These are phyloP conservation scores for Micrasema longulum DNA, from an alignment of 1,140 invertebrate genomes.

Conservation along the genomic window DNA sequence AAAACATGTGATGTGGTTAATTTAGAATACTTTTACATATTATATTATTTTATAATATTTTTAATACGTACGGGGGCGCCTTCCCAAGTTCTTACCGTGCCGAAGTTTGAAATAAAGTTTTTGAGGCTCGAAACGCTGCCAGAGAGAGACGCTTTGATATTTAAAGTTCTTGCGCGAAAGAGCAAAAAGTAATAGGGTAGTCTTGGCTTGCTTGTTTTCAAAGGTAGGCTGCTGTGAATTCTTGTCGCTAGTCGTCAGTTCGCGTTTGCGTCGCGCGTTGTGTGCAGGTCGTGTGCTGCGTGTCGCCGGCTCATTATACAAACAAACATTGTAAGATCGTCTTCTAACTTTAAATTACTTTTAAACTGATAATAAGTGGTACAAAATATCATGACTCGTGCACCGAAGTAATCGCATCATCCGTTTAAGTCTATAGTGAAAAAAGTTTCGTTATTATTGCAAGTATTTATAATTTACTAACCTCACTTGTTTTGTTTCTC, in stretches of 20 bases:
- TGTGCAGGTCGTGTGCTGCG: neutral
- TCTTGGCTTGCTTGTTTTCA: conserved; percentile 6
- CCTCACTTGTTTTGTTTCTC: conserved; percentile 12
- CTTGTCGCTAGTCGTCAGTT: conserved; percentile 1
- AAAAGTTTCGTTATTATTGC: too few species aligned
- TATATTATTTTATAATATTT: too few species aligned
- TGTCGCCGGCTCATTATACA: conserved; percentile 3
- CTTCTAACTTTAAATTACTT: conserved; percentile 30
- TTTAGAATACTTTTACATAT: too few species aligned
- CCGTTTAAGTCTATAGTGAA: too few species aligned
- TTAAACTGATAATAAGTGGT: neutral
- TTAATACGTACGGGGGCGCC: too few species aligned
- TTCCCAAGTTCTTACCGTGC: neutral
- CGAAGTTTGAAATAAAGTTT: conserved; percentile 21
- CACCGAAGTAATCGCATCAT: neutral
- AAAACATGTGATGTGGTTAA: too few species aligned
- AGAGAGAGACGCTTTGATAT: neutral
- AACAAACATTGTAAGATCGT: conserved; percentile 22
- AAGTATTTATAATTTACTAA: conserved; percentile 5
- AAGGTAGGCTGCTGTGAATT: conserved; percentile 32
- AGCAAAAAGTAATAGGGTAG: conserved; percentile 16
- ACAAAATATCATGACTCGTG: neutral
- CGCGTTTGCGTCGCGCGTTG: conserved; percentile 21
- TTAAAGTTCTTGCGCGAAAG: neutral
- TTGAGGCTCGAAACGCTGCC: neutral